Conservation (phyloP, 2,888 invertebrate species). For the Sialis fuliginosa region DNA sequence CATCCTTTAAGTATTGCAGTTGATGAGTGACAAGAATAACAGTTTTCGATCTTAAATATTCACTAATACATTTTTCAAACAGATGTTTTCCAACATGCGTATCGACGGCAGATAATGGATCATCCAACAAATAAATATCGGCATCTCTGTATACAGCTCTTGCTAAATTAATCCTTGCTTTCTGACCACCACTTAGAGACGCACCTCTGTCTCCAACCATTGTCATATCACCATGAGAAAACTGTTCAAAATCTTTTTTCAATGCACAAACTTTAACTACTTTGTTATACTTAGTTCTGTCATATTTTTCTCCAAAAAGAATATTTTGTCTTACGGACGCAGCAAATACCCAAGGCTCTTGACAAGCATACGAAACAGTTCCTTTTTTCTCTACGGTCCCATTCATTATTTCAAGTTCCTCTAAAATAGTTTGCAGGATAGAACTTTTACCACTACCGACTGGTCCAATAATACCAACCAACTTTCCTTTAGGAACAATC, state of each 20-base stretch:
- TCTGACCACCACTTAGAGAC: conserved; percentile 63
- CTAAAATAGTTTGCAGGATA: conserved; percentile 46
- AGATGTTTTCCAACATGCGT: conserved; percentile 56
- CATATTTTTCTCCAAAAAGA: conserved; percentile 49
- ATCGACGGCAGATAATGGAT: conserved; percentile 66
- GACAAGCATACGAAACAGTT: conserved; percentile 50
- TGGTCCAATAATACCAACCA: conserved; percentile 42
- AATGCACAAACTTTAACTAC: conserved; percentile 44
- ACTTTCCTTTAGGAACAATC: conserved; percentile 27
- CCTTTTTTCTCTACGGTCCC: conserved; percentile 47
- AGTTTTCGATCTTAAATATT: conserved; percentile 37
- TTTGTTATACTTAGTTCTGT: conserved; percentile 28
- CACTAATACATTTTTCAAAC: conserved; percentile 52
- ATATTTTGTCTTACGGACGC: conserved; percentile 62
- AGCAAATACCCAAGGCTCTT: conserved; percentile 64
- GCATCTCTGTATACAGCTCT: conserved; percentile 62
- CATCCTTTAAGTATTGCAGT: conserved; percentile 53
- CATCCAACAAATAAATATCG: conserved; percentile 60
- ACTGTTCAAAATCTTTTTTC: conserved; percentile 44
- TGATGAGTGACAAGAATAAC: conserved; percentile 72
- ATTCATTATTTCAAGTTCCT: conserved; percentile 44
- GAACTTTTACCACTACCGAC: conserved; percentile 55
- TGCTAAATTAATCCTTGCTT: conserved; percentile 59
- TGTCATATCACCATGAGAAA: conserved; percentile 55
- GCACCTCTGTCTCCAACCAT: conserved; percentile 63